Evolutionary conservation across 37 sponge, comb jelly and placozoan genomes (phyloP).

Genomic region (Mnemiopsis leidyi): DNA sequence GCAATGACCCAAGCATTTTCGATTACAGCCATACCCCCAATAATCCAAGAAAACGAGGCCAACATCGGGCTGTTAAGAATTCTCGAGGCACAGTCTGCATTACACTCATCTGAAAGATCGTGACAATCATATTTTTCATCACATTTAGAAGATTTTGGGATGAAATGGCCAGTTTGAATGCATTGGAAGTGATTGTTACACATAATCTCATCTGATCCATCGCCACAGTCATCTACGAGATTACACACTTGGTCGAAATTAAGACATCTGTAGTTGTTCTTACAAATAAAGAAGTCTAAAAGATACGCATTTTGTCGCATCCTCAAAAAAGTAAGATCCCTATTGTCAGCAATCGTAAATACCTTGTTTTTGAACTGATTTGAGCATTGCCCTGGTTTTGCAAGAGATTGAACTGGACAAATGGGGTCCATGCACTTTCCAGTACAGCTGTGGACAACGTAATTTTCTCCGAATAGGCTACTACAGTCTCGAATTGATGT

Average conservation of each 20-base stretch:
- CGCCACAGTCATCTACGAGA: slow-evolving; percentile 40
- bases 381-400: no score
- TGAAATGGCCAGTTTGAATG: background rate
- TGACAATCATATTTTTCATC: background rate
- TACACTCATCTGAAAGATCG: background rate
- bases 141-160: background rate
- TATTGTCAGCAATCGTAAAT: no score
- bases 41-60: background rate
- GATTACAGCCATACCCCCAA: background rate
- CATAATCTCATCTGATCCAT: background rate
- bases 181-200: slow-evolving; percentile 20
- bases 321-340: no score
- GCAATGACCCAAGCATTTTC: background rate
- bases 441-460: no score
- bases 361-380: no score
- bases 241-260: background rate
- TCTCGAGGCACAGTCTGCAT: background rate
- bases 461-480: no score
- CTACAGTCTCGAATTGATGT: no score
- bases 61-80: background rate
- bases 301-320: no score
- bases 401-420: no score
- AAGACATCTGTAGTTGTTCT: background rate
- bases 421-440: no score
- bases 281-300: no score